Base-by-base conservation (phyloP, 2,888 invertebrate species). In the Harmothoe impar region DNA sequence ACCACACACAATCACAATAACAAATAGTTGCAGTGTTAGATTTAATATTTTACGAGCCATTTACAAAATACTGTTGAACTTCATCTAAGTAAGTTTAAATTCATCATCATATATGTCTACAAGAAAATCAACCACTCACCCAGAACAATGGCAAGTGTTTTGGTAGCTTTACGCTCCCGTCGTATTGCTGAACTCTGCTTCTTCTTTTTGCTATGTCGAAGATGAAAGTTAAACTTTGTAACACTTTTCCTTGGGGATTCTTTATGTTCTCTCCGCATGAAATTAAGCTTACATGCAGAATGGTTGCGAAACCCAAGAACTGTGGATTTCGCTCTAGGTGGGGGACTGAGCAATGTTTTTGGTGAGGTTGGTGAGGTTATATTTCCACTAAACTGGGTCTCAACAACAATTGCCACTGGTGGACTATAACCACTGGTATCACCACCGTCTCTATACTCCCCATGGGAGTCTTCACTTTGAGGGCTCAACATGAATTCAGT, bases 61-160 rank as follows among this genome's bases (percentile, higher is more conserved):
- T n/a, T n/a, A n/a, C n/a, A n/a, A n/a, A n/a, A n/a, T n/a, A n/a
- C n/a, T n/a, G n/a, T n/a, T n/a, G n/a, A n/a, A n/a, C n/a, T n/a
- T n/a, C n/a, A n/a, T n/a, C n/a, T n/a, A n/a, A n/a, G n/a, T n/a
- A n/a, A n/a, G n/a, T n/a, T n/a, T n/a, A n/a, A n/a, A n/a, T n/a
- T n/a, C n/a, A n/a, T n/a, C n/a, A n/a, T n/a, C n/a, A n/a, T n/a
- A n/a, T n/a, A n/a, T n/a, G n/a, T n/a, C n/a, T n/a, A n/a, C n/a
- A n/a, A n/a, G n/a, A n/a, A n/a, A 43, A 43, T 43, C 5, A 43
- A 7, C 43, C 43, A 96, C 97, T 97, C 96, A 99, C 99, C 99
- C 96, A 99, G 97, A 93, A 99, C 99, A 96, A 99, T 99, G 91
- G 99, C 99, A 93, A 99, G 96, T 15, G 99, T 99, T 97, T 99